Percentiles rank a stretch among this genome's conserved stretches.
Evolutionary conservation across 1,140 invertebrate genomes (phyloP).

Genomic region (Drosophila ananassae): DNA sequence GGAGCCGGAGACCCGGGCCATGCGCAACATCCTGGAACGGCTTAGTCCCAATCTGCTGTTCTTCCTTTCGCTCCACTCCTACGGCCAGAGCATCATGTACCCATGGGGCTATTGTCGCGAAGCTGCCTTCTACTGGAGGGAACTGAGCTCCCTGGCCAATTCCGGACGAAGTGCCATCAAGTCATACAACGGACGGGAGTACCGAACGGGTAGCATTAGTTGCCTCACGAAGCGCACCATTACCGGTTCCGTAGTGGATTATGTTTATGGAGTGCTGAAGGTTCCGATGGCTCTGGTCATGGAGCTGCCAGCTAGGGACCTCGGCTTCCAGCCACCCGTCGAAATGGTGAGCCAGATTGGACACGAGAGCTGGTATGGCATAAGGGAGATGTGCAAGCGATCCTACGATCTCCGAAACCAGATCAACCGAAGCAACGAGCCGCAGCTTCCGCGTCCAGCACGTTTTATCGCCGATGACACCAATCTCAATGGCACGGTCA

Average conservation of each 20-base stretch:
- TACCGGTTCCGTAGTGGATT: slow-evolving; percentile 89
- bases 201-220: slow-evolving; percentile 75
- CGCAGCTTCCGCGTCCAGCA: slow-evolving; percentile 20
- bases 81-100: slow-evolving; percentile 87
- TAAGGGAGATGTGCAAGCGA: slow-evolving; percentile 79
- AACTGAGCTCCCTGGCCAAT: slow-evolving; percentile 78
- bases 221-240: slow-evolving; percentile 85
- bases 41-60: slow-evolving; percentile 86
- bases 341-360: slow-evolving; percentile 86
- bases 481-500: not conserved
- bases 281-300: slow-evolving; percentile 89
- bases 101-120: slow-evolving; percentile 86
- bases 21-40: slow-evolving; percentile 86
- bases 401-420: slow-evolving; percentile 58
- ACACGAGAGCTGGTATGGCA: slow-evolving; percentile 85
- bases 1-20: slow-evolving; percentile 89
- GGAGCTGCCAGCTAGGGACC: slow-evolving; percentile 87
- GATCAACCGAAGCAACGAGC: slow-evolving; percentile 52
- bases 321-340: slow-evolving; percentile 88
- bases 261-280: slow-evolving; percentile 87
- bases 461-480: not conserved
- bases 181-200: slow-evolving; percentile 85
- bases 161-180: slow-evolving; percentile 85
- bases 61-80: slow-evolving; percentile 89
- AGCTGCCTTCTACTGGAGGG: slow-evolving; percentile 64